Conservation (phyloP, 2,888 invertebrate genomes). For the Peribatodes rhomboidaria region DNA sequence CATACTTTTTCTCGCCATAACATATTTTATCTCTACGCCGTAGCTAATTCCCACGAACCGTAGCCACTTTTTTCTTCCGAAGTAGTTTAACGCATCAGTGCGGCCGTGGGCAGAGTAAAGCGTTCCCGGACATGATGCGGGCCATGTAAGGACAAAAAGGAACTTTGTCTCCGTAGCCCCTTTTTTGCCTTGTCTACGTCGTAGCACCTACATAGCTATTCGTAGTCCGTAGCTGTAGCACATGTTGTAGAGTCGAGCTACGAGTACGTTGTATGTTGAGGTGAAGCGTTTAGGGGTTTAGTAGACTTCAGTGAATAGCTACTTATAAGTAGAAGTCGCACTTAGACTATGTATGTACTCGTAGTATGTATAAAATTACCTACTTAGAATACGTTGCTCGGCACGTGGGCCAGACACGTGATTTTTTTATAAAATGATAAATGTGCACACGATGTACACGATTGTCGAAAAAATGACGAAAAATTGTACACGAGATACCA, state of each 20-base stretch:
- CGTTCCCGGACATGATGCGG: conserved; percentile 41
- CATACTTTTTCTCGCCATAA: background rate
- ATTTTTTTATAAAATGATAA: background rate
- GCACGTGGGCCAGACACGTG: background rate
- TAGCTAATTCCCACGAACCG: conserved; percentile 10
- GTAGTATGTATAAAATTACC: background rate
- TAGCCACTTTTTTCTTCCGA: conserved; percentile 27
- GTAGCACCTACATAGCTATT: conserved; percentile 26
- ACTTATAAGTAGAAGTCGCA: background rate
- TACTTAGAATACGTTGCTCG: background rate
- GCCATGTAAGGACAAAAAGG: conserved; percentile 39
- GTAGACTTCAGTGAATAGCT: background rate
- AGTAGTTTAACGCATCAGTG: conserved; percentile 41
- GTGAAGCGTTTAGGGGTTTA: conserved; percentile 1
- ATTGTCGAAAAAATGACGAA: no score
- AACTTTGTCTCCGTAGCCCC: conserved; percentile 40
- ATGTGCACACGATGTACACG: background rate
- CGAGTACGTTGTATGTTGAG: background rate
- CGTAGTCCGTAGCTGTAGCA: conserved; percentile 11
- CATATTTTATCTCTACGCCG: background rate
- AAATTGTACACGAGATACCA: no score
- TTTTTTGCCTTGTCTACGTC: conserved; percentile 41
- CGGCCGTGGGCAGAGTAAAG: conserved; percentile 40
- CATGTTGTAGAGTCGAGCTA: background rate
- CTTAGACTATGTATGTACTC: no score